A percentile compares a stretch with the other conserved stretches of the same genome.
Conservation (phyloP, 2,888 invertebrate genomes). For the Pherbina coryleti region DNA sequence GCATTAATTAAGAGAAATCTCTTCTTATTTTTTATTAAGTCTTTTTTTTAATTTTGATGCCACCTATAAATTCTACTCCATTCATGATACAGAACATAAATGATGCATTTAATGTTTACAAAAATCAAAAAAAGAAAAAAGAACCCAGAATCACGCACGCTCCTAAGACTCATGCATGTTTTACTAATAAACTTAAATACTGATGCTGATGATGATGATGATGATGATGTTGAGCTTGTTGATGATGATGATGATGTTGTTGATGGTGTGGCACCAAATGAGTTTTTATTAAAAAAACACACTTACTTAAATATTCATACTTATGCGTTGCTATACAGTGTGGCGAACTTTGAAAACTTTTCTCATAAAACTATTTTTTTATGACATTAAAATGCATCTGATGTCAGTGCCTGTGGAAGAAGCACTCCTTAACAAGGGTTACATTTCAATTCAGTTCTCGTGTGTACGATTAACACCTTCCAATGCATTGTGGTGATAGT, state of each 20-base stretch:
- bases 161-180: neutral
- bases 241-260: slow-evolving; percentile 4
- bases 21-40: slow-evolving; percentile 5
- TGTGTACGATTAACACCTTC: slow-evolving; percentile 27
- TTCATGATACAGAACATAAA: neutral
- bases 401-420: neutral
- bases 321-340: neutral
- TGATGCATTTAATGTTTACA: slow-evolving; percentile 5
- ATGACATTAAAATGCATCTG: neutral
- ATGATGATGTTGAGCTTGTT: neutral
- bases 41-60: slow-evolving; percentile 4
- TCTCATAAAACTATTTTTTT: too few species aligned
- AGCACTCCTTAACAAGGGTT: neutral
- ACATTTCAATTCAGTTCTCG: neutral
- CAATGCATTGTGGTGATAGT: neutral
- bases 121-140: slow-evolving; percentile 3
- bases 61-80: neutral
- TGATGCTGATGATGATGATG: neutral
- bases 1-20: slow-evolving; percentile 42
- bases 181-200: neutral
- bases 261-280: neutral
- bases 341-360: neutral
- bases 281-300: too few species aligned
- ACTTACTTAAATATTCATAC: slow-evolving; percentile 18
- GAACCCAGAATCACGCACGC: neutral